Conservation (phyloP, 2,888 invertebrate genomes). For the Ypsolopha scabrella region DNA sequence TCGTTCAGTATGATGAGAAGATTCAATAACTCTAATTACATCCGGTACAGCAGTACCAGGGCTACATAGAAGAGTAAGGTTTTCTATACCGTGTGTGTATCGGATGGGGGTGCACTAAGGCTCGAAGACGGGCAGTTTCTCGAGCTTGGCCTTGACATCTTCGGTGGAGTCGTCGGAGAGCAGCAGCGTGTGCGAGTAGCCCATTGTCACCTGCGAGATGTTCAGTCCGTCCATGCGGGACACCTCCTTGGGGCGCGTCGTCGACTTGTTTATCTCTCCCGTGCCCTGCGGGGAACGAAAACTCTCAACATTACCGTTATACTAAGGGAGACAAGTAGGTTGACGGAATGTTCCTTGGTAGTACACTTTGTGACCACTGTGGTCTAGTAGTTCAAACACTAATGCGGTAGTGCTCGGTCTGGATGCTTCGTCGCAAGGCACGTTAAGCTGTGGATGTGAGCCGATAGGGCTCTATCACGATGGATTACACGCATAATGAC, state of each 20-base stretch:
- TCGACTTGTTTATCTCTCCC: slow-evolving; percentile 90
- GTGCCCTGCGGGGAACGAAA: slow-evolving; percentile 73
- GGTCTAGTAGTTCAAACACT: too few relatives aligned
- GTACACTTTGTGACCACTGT: too few relatives aligned
- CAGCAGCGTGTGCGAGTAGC: slow-evolving; percentile 85
- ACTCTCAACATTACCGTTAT: too few relatives aligned
- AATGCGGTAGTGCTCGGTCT: too few relatives aligned
- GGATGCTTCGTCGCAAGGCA: too few relatives aligned
- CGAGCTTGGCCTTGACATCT: slow-evolving; percentile 63
- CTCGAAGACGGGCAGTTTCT: slow-evolving; percentile 58
- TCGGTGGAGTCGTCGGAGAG: slow-evolving; percentile 66
- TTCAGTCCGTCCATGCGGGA: slow-evolving; percentile 79
- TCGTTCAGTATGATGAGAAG: neutral
- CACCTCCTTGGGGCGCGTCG: slow-evolving; percentile 90
- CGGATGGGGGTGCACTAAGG: slow-evolving; percentile 20
- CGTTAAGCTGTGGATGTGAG: too few relatives aligned
- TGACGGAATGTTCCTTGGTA: too few relatives aligned
- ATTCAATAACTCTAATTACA: neutral
- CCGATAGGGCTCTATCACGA: too few relatives aligned
- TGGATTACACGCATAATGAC: too few relatives aligned
- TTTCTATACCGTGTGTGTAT: too few relatives aligned
- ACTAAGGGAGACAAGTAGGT: too few relatives aligned
- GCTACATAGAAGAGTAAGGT: neutral
- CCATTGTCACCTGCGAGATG: slow-evolving; percentile 84
- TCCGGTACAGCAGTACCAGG: neutral